Conservation (phyloP, 2,888 invertebrate species). For the Hipparchia semele region DNA sequence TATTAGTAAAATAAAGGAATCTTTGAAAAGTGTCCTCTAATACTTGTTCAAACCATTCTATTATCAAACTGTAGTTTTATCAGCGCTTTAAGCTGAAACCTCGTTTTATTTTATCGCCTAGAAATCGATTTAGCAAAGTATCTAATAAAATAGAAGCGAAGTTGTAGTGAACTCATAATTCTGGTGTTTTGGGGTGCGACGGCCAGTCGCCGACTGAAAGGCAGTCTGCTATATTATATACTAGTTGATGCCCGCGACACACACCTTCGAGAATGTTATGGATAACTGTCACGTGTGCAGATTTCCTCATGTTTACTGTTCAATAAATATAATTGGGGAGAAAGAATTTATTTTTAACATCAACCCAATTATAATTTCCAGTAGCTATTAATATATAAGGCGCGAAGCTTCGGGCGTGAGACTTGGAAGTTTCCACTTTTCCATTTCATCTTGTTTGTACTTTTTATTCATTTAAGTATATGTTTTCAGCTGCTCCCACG, state of each 20-base stretch:
- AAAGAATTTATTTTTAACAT: too few species aligned
- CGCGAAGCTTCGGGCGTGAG: constrained; percentile 4
- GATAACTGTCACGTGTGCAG: too few species aligned
- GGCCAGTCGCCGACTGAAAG: constrained; percentile 24
- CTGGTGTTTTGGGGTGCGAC: constrained; percentile 25
- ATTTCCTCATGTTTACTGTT: too few species aligned
- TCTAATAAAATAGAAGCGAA: constrained; percentile 18
- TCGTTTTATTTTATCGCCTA: constrained; percentile 16
- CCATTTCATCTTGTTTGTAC: constrained; percentile 20
- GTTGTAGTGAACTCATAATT: constrained; percentile 28
- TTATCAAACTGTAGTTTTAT: constrained; percentile 8
- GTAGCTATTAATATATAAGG: constrained; percentile 12
- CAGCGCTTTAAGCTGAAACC: background rate
- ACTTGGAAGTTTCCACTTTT: constrained; percentile 16
- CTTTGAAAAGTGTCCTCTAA: background rate
- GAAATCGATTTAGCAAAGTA: constrained; percentile 20
- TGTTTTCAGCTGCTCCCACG: constrained; percentile 10
- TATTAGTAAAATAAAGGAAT: background rate
- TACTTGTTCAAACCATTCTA: background rate
- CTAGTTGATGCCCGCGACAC: too few species aligned
- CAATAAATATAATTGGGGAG: too few species aligned
- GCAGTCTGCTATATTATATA: constrained; percentile 13
- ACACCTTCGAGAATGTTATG: too few species aligned
- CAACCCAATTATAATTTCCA: background rate
- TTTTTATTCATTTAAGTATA: constrained; percentile 26